These are phyloP conservation scores for Darevskia nairensis DNA, from an alignment of 2,797 vertebrate genomes.

Conservation along the genomic window DNA sequence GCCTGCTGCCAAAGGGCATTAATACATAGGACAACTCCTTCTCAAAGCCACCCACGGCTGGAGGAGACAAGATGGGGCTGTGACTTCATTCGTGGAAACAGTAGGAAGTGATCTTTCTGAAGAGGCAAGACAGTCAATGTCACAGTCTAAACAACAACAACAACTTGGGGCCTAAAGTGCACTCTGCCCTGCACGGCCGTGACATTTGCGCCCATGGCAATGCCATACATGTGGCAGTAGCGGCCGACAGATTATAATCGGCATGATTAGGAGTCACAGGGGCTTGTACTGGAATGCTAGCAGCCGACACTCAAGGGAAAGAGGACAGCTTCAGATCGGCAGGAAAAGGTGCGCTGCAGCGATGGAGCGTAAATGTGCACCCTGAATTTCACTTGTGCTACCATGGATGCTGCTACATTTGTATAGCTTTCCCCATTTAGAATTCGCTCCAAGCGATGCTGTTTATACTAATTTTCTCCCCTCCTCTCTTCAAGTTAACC, in stretches of 20 bases:
- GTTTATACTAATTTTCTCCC: background rate
- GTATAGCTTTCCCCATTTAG: background rate
- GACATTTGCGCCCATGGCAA: background rate
- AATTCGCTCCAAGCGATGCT: background rate
- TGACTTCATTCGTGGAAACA: background rate
- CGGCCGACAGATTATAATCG: background rate
- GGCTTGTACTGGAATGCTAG: background rate
- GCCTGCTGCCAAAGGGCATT: background rate
- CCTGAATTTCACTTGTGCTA: background rate
- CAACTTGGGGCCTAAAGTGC: background rate
- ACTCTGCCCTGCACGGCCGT: background rate
- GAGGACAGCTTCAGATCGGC: background rate
- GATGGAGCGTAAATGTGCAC: background rate
- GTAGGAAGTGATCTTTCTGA: background rate
- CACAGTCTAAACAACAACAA: background rate
- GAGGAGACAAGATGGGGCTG: background rate
- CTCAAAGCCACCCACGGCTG: background rate
- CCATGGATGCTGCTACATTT: background rate
- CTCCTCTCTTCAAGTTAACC: slow-evolving; percentile 26
- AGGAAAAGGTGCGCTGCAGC: background rate
- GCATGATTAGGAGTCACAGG: background rate
- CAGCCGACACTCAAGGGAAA: background rate
- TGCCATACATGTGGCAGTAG: background rate
- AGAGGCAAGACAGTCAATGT: background rate
- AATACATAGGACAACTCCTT: background rate